Evolutionary conservation across 2,888 invertebrate species (phyloP).

Genomic region (Lobophora halterata): DNA sequence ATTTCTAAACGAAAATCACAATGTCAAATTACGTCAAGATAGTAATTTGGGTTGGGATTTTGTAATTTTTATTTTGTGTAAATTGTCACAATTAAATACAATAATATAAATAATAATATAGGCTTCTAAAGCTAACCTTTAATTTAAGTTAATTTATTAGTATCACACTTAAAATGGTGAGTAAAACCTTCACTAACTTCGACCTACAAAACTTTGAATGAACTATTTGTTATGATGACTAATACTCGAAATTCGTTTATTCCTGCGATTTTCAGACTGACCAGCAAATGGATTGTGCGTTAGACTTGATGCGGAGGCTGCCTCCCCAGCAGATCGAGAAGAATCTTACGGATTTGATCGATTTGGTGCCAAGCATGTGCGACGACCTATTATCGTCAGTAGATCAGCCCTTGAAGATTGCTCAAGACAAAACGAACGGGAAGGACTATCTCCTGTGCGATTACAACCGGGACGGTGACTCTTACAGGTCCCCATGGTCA

Average conservation of each 20-base stretch:
- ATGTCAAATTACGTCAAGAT: conserved; percentile 46
- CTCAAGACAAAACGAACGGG: conserved; percentile 95
- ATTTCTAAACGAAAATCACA: conserved; percentile 24
- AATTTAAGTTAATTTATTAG: conserved; percentile 9
- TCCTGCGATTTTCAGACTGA: conserved; percentile 85
- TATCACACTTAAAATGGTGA: conserved; percentile 48
- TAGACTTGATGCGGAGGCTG: conserved; percentile 98
- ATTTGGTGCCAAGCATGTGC: conserved; percentile 96
- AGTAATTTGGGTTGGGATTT: conserved; percentile 43
- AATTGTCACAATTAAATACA: conserved; percentile 20
- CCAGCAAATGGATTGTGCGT: conserved; percentile 98
- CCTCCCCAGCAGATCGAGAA: conserved; percentile 99
- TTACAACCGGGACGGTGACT: conserved; percentile 99
- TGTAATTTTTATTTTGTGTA: conserved; percentile 32
- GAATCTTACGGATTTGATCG: conserved; percentile 98
- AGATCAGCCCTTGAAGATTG: conserved; percentile 98
- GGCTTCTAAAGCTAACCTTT: conserved; percentile 10
- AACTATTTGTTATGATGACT: conserved; percentile 73
- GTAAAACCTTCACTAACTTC: conserved; percentile 25
- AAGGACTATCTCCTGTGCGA: conserved; percentile 99
- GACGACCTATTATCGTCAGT: conserved; percentile 98
- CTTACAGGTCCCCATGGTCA: conserved; percentile 99
- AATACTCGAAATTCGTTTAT: conserved; percentile 52
- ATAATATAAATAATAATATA: conserved; percentile 8
- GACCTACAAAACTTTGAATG: too few relatives aligned